Conservation (phyloP, 2,113 vertebrate genomes). For the Columba livia region DNA sequence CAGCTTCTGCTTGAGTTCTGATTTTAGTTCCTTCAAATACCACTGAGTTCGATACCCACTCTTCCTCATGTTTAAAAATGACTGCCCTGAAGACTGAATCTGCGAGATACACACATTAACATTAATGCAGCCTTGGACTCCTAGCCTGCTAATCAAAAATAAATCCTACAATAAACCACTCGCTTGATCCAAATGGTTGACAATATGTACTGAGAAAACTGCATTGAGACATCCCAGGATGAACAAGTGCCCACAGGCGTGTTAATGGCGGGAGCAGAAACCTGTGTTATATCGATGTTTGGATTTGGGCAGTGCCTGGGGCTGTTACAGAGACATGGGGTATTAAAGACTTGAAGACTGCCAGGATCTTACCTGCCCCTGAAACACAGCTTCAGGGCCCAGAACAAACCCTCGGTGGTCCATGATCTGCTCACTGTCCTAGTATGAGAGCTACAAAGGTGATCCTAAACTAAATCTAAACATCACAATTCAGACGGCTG, state of each 20-base stretch:
- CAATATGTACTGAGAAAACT: not conserved
- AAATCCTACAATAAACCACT: not conserved
- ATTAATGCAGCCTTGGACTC: not conserved
- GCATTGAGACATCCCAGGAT: not conserved
- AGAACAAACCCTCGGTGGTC: not conserved
- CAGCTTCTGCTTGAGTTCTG: not conserved
- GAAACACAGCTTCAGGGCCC: not conserved
- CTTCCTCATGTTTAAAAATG: not conserved
- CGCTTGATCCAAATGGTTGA: not conserved
- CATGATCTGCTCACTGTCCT: not conserved
- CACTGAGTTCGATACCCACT: not conserved
- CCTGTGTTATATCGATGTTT: accelerated
- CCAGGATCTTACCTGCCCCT: not conserved
- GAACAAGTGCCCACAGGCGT: not conserved
- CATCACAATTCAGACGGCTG: not conserved
- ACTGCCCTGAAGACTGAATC: not conserved
- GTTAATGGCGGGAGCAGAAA: not conserved
- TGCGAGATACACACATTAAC: not conserved
- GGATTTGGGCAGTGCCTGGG: not conserved
- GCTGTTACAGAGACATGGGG: not conserved
- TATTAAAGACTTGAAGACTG: not conserved
- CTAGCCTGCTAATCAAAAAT: not conserved
- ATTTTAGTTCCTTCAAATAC: not conserved
- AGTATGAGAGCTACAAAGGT: not conserved
- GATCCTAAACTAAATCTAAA: not conserved